Evolutionary conservation across 2,113 vertebrate genomes (phyloP).

Genomic region (Columba livia): DNA sequence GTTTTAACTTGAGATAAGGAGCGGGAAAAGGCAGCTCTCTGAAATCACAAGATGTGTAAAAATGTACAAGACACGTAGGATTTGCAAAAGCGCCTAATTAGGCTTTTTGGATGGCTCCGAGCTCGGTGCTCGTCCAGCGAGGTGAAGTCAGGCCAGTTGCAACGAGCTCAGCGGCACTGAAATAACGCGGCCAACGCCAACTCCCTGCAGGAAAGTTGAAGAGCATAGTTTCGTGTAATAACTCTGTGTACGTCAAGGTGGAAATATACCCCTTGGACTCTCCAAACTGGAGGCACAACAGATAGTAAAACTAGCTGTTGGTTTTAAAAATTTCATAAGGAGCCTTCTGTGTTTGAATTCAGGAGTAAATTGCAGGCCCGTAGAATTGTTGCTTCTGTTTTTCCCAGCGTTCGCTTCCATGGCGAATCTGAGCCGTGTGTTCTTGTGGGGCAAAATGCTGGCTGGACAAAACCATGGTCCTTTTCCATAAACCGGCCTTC

Average conservation of each 20-base stretch:
- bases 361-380: not conserved
- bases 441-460: not conserved
- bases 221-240: not conserved
- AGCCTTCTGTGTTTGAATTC: not conserved
- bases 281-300: not conserved
- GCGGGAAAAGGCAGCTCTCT: not conserved
- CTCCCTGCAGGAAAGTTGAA: not conserved
- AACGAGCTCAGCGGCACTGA: not conserved
- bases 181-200: not conserved
- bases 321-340: not conserved
- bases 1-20: not conserved
- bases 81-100: not conserved
- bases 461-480: not conserved
- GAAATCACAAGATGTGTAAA: accelerated
- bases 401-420: not conserved
- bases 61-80: not conserved
- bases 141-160: not conserved
- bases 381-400: not conserved
- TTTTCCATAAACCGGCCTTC: not conserved
- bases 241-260: not conserved
- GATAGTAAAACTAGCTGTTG: not conserved
- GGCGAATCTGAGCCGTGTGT: not conserved
- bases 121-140: not conserved
- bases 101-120: not conserved
- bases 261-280: not conserved